Conservation (phyloP, 1,140 invertebrate species). For the Neotoxoptera formosana region DNA sequence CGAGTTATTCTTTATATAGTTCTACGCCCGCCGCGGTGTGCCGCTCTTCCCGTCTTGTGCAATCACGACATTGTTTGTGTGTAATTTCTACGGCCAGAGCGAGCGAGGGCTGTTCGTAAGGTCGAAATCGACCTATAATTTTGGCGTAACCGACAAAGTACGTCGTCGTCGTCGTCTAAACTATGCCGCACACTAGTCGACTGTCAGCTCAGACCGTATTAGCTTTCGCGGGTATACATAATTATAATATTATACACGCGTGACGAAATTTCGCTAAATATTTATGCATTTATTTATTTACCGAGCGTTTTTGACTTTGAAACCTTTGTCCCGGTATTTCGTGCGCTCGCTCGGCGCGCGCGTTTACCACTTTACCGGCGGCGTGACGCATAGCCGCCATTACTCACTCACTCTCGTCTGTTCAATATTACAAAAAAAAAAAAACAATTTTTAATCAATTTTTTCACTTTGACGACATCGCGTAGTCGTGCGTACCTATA, state of each 20-base stretch:
- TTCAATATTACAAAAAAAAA: neutral
- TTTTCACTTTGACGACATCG: neutral
- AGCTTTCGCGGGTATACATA: too few relatives aligned
- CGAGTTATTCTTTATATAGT: neutral
- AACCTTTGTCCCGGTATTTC: neutral
- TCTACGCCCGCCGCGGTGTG: neutral
- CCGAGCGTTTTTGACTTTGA: neutral
- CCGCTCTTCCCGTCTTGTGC: neutral
- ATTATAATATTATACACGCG: too few relatives aligned
- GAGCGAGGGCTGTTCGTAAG: neutral
- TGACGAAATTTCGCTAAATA: neutral
- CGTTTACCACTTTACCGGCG: neutral
- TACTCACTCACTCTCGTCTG: neutral
- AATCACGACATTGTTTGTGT: neutral
- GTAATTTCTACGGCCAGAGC: neutral
- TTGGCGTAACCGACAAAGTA: neutral
- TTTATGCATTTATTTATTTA: neutral
- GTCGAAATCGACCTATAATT: slow-evolving; percentile 16
- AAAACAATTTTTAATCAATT: neutral
- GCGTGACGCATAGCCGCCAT: neutral
- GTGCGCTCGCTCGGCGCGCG: neutral
- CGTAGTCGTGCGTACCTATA: too few relatives aligned
- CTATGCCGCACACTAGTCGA: neutral
- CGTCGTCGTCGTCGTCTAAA: neutral
- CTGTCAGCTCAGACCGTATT: neutral